Conservation (phyloP, 2,113 vertebrate species). For the Penelope pileata region DNA sequence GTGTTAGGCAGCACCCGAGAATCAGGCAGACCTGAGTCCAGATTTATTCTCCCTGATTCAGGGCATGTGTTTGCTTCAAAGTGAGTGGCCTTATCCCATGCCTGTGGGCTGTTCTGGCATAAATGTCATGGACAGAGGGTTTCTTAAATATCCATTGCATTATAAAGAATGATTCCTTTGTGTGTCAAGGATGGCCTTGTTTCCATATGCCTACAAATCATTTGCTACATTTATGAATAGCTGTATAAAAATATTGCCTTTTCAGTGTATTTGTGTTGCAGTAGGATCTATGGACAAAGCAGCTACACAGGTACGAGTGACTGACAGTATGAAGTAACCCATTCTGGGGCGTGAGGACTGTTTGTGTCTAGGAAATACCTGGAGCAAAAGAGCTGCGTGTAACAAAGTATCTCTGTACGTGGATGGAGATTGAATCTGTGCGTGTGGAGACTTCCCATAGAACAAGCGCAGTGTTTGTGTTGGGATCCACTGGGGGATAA, state of each 20-base stretch:
- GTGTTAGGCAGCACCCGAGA: neutral
- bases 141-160: neutral
- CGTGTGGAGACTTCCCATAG: neutral
- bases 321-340: neutral
- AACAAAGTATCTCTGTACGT: neutral
- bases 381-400: neutral
- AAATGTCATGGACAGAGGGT: neutral
- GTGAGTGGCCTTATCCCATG: neutral
- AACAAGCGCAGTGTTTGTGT: neutral
- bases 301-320: neutral
- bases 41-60: neutral
- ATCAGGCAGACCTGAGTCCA: accelerated
- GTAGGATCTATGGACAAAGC: neutral
- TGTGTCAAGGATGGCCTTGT: neutral
- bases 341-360: neutral
- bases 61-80: neutral
- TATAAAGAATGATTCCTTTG: neutral
- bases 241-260: neutral
- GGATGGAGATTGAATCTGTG: neutral
- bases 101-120: neutral
- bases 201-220: neutral
- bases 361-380: neutral
- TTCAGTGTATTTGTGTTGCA: neutral
- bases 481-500: neutral
- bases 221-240: neutral